Conservation (phyloP, 1,140 invertebrate species). For the Melipona quadrifasciata region DNA sequence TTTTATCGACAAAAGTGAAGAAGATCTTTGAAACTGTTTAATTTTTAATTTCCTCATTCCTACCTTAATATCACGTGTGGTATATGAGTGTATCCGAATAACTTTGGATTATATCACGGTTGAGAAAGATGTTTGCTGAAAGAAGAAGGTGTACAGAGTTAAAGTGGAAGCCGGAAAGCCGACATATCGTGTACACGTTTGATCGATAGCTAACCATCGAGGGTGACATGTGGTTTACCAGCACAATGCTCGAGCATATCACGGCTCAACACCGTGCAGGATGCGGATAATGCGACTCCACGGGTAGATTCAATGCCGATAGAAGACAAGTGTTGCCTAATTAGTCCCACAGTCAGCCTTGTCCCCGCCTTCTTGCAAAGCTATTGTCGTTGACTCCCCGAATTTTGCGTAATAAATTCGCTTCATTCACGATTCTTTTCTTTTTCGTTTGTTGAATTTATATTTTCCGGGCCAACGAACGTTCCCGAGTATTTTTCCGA, state of each 20-base stretch:
- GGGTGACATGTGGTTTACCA: slow-evolving; percentile 42
- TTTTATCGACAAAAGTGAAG: too few species aligned
- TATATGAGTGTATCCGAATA: neutral
- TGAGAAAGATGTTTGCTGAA: neutral
- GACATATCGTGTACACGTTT: slow-evolving; percentile 44
- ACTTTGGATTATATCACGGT: neutral
- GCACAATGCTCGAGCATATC: slow-evolving; percentile 21
- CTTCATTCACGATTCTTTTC: too few species aligned
- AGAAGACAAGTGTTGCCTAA: neutral
- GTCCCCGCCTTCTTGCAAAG: neutral
- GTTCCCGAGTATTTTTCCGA: too few species aligned
- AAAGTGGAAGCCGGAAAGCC: slow-evolving; percentile 19
- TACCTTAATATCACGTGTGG: neutral
- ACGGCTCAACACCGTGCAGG: slow-evolving; percentile 1
- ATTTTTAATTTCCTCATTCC: neutral
- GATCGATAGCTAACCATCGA: slow-evolving; percentile 52
- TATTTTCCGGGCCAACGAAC: too few species aligned
- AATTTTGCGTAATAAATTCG: too few species aligned
- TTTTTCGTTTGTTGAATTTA: too few species aligned
- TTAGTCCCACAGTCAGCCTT: neutral
- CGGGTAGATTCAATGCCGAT: neutral
- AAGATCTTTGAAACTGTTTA: too few species aligned
- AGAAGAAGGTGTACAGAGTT: neutral
- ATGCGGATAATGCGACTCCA: slow-evolving; percentile 11
- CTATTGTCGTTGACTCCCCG: too few species aligned